Percentiles rank a stretch among this genome's conserved stretches.
Evolutionary conservation across 2,888 invertebrate genomes (phyloP).

Genomic region (Stenchaetothrips biformis): DNA sequence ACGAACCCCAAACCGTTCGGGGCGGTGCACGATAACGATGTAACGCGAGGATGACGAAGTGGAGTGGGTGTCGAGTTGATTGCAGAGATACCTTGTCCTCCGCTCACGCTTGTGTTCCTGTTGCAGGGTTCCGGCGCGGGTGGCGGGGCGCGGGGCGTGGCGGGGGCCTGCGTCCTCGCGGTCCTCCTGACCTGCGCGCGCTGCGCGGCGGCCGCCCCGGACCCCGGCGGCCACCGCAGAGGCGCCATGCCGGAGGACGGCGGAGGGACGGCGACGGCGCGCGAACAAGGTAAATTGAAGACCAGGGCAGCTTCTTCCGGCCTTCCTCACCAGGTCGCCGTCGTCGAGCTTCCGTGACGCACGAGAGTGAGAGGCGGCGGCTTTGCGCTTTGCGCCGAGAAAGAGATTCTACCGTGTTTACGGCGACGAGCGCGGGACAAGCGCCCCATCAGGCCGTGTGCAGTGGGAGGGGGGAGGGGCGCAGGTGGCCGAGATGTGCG

Average conservation of each 20-base stretch:
- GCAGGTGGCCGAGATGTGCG: neutral
- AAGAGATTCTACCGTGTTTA: neutral
- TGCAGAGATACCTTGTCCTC: neutral
- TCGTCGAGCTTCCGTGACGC: neutral
- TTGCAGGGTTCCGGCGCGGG: neutral
- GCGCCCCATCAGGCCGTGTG: neutral
- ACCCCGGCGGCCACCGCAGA: neutral
- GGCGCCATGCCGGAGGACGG: neutral
- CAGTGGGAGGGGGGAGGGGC: too few species aligned
- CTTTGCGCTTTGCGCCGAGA: too few species aligned
- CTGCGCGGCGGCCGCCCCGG: neutral
- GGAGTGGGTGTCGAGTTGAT: too few species aligned
- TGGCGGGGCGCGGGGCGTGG: neutral
- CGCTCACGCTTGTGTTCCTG: neutral
- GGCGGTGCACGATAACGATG: too few species aligned
- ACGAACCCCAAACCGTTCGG: too few species aligned
- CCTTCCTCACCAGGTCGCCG: too few species aligned
- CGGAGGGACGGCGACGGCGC: neutral
- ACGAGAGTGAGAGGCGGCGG: neutral
- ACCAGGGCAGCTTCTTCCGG: too few species aligned
- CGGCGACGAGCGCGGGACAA: neutral
- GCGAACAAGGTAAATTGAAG: neutral
- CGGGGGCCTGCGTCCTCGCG: slow-evolving; percentile 17
- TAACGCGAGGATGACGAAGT: too few species aligned
- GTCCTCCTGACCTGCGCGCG: neutral